Evolutionary conservation across 2,888 invertebrate genomes (phyloP).

Genomic region (Hartigia nigra): DNA sequence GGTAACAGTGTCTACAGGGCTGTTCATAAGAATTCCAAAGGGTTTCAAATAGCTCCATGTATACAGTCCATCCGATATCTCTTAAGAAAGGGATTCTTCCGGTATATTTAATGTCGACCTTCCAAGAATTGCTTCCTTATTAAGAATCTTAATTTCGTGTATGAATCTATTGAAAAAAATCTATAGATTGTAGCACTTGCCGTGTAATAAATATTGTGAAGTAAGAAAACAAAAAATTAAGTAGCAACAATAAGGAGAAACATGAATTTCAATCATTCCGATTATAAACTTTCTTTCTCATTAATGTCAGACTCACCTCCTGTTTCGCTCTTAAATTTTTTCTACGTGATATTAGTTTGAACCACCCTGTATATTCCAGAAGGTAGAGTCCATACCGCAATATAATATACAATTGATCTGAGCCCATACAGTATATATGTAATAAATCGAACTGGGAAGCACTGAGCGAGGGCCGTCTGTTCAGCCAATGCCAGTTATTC

Average conservation of each 20-base stretch:
- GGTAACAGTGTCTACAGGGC: conserved; percentile 30
- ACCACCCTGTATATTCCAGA: conserved; percentile 30
- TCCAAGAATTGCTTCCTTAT: background rate
- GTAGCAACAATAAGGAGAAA: background rate
- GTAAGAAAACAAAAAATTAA: background rate
- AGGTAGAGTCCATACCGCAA: conserved; percentile 27
- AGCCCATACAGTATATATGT: conserved; percentile 20
- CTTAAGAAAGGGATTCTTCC: background rate
- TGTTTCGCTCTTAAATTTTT: background rate
- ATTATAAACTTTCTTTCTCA: background rate
- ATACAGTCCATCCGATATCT: background rate
- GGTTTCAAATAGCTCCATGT: background rate
- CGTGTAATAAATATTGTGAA: background rate
- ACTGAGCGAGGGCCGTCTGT: conserved; percentile 27
- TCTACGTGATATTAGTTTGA: conserved; percentile 10
- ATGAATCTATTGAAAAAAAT: background rate
- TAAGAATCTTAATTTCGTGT: background rate
- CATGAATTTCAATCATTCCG: background rate
- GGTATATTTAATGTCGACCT: background rate
- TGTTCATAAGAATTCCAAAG: conserved; percentile 47
- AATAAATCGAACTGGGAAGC: conserved; percentile 23
- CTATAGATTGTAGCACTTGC: background rate
- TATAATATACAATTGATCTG: conserved; percentile 42
- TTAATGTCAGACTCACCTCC: background rate
- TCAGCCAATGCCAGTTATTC: conserved; percentile 47